Evolutionary conservation across 2,113 vertebrate genomes (phyloP).

Genomic region (Lota lota): DNA sequence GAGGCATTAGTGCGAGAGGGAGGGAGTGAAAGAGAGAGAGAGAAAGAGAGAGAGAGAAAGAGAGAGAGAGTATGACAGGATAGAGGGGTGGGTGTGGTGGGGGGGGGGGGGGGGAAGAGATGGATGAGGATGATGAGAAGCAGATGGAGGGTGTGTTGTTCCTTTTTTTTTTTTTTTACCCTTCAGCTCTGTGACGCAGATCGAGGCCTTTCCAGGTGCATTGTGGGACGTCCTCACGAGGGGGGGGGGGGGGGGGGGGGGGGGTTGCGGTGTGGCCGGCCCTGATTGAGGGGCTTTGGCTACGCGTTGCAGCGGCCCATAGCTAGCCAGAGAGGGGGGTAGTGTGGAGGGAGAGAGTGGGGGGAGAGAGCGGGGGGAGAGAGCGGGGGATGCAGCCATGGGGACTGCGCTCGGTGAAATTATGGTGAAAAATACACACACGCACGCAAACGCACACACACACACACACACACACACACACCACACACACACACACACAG

Average conservation of each 20-base stretch:
- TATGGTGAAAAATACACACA: conserved; percentile 70
- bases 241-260: conserved; percentile 30
- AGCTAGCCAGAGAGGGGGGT: too few relatives aligned
- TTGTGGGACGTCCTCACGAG: conserved; percentile 55
- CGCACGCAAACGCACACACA: too few relatives aligned
- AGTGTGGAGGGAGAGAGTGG: too few relatives aligned
- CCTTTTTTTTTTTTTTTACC: conserved; percentile 1
- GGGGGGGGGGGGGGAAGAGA: conserved; percentile 40
- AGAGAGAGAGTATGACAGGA: too few relatives aligned
- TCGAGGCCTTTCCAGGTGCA: conserved; percentile 64
- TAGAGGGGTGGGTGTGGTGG: too few relatives aligned
- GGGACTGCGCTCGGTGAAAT: too few relatives aligned
- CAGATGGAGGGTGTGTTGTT: conserved; percentile 55
- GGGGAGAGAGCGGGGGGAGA: too few relatives aligned
- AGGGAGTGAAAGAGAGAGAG: conserved; percentile 15
- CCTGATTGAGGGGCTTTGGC: conserved; percentile 28
- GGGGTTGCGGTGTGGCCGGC: conserved; percentile 16
- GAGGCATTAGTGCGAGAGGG: conserved; percentile 50
- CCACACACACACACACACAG: too few relatives aligned
- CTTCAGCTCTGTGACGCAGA: conserved; percentile 61
- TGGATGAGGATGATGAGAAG: conserved; percentile 64
- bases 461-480: too few relatives aligned
- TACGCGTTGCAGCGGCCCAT: conserved; percentile 37
- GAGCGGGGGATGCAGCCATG: too few relatives aligned
- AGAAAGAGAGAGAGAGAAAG: too few relatives aligned